Base-by-base conservation (phyloP, 2,113 vertebrate species). In the Grallaria varia region DNA sequence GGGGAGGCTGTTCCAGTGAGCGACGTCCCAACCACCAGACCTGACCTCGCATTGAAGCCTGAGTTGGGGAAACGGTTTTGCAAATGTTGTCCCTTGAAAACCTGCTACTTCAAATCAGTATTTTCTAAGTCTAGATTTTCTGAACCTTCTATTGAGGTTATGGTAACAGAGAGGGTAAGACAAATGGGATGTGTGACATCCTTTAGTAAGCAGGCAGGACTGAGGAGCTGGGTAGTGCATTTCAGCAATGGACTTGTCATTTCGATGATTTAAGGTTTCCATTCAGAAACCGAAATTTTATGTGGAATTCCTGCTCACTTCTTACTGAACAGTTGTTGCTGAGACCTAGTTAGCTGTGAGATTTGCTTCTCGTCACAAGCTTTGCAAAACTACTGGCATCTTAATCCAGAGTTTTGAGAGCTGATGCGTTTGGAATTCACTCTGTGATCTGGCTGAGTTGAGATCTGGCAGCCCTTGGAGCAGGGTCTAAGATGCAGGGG, bases 1-100 rank as follows among this genome's bases (percentile, higher is more conserved):
- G 53, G 52, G 35, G 50, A 6, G 35, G 39, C 13, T 79, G 8
- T 22, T 90, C 12, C 27, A n/a, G 4, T 59, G 1, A 23, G 52
- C 11, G 14, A 3, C 30, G 25, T 45, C 23, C 20, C 45, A 14
- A 17, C 7, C 21, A 8, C 23, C 0, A 2, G 5, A 5, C 27
- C 35, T 39, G 72, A 44, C 45, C 1, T 1, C 4, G 22, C 1
- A 3, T 39, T 15, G 24, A 28, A 42, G 1, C 1, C 53, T 40
- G 18, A 50, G 59, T 76, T 92, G 42, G 35, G 49, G 67, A 76
- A 84, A 12, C 16, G 1, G 0, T 40, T 89, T 47, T 42, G 67
- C 24, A 74, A 24, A 9, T 4, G 2, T 27, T 78, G 21, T 49
- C 15, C 30, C 7, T 3, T 77, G 9, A 60, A 63, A 56, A 30